phyloP scores from a whole-genome alignment of 2,888 invertebrate genomes.

The Ecliptopera silaceata region DNA sequence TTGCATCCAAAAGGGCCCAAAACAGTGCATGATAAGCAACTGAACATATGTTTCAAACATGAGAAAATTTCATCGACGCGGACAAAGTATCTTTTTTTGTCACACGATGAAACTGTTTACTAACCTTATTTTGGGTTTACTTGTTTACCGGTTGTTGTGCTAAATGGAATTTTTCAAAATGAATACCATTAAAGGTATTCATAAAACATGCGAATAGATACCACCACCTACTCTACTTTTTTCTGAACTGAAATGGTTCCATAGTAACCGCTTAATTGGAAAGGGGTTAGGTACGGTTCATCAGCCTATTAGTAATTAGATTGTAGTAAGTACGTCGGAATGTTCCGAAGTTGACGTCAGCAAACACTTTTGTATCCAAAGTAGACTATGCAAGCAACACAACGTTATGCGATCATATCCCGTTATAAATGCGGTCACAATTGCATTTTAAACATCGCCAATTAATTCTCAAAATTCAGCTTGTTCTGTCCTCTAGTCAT shows the following conservation, averaged over 20 bases:
- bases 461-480: slow-evolving; percentile 38
- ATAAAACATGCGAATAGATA: background rate
- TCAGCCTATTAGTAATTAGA: slow-evolving; percentile 39
- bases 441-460: slow-evolving; percentile 32
- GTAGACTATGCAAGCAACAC: slow-evolving; percentile 23
- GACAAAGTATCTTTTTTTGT: too few relatives aligned
- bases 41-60: too few relatives aligned
- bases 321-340: slow-evolving; percentile 44
- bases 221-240: background rate
- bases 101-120: slow-evolving; percentile 17
- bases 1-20: too few relatives aligned
- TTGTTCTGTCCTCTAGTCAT: slow-evolving; percentile 45
- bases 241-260: slow-evolving; percentile 13
- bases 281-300: slow-evolving; percentile 27
- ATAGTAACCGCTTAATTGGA: slow-evolving; percentile 12
- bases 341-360: slow-evolving; percentile 35
- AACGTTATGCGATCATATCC: slow-evolving; percentile 44
- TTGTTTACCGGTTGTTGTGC: slow-evolving; percentile 6
- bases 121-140: background rate
- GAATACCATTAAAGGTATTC: background rate
- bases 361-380: slow-evolving; percentile 37
- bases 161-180: background rate
- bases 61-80: too few relatives aligned
- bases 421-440: slow-evolving; percentile 39
- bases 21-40: too few relatives aligned